Conservation (phyloP, 1,140 invertebrate species). For the Sycophila sp. region DNA sequence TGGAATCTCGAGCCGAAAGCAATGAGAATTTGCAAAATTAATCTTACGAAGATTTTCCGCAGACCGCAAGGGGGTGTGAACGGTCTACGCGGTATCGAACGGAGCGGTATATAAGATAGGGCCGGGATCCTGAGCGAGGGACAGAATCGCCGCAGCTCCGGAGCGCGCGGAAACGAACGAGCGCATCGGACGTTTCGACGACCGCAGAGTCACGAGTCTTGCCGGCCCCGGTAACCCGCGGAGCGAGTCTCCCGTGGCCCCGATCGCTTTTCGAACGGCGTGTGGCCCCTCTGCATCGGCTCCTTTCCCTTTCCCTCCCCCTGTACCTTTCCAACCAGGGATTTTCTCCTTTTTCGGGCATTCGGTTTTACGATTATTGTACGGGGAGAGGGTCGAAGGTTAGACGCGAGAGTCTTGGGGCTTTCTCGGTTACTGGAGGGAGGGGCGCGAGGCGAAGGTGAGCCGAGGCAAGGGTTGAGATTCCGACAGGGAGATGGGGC, state of each 20-base stretch:
- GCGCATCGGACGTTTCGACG: not conserved
- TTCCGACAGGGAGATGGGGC: too few species aligned
- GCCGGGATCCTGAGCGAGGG: too few species aligned
- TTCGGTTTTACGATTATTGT: conserved; percentile 35
- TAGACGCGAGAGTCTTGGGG: not conserved
- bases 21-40: too few species aligned
- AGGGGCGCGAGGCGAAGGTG: not conserved
- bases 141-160: too few species aligned
- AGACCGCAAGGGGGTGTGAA: too few species aligned
- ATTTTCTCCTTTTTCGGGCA: not conserved
- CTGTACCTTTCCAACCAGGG: not conserved
- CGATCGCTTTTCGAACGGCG: conserved; percentile 3
- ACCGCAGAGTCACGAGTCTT: not conserved
- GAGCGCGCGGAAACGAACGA: too few species aligned
- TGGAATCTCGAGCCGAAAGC: too few species aligned
- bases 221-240: not conserved
- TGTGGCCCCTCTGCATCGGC: not conserved
- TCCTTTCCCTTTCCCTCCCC: not conserved
- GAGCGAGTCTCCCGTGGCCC: too few species aligned
- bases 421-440: not conserved
- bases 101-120: too few species aligned
- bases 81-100: too few species aligned
- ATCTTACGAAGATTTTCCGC: too few species aligned
- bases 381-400: not conserved
- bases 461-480: not conserved